Base-by-base conservation (phyloP, 2,797 vertebrate genomes). In the Acipenser transmontanus region DNA sequence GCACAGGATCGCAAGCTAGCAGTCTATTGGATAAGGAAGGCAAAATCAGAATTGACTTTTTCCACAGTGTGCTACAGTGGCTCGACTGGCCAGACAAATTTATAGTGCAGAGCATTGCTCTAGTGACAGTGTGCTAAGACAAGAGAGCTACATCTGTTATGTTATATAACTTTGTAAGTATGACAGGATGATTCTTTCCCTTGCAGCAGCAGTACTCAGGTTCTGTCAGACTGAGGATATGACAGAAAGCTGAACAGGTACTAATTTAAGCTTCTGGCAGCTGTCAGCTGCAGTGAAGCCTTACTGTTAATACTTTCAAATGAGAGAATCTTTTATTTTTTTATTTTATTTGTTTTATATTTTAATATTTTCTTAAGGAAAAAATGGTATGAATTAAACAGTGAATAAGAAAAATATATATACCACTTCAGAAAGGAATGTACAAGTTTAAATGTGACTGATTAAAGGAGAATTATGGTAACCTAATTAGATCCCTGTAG, bases 401-500 rank as follows among this genome's bases (percentile, higher is more conserved):
- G 34, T 34, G 34, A 34, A 3, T 34, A 34, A 34, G 4, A 17
- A 17, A 17, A 17, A 17, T 57, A 57, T 14, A 57, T 85, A 83
- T 78, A 88, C 85, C 76, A 87, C 78, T 87, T 85, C 79, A 81
- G 83, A 79, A 78, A 73, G 69, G n/a, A 69, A 54, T 67, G 11
- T 50, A 56, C 34, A 62, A 8, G 62, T 49, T 64, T n/a, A 49
- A 68, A 84, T 70, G 78, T 87, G 88, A 92, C 89, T 89, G 87
- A 91, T 90, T 87, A 83, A 80, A 83, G 78, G 84, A 84, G 85
- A 85, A 77, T 68, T 71, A 66, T 65, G 14, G 84, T 77, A 77
- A 81, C 78, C 76, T 69, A 80, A 82, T 86, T 85, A 89, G 86
- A 87, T 92, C 91, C 88, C 89, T 69, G 61, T 83, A 83, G 91